Conservation (phyloP, 2,113 vertebrate genomes). For the Micromys minutus region DNA sequence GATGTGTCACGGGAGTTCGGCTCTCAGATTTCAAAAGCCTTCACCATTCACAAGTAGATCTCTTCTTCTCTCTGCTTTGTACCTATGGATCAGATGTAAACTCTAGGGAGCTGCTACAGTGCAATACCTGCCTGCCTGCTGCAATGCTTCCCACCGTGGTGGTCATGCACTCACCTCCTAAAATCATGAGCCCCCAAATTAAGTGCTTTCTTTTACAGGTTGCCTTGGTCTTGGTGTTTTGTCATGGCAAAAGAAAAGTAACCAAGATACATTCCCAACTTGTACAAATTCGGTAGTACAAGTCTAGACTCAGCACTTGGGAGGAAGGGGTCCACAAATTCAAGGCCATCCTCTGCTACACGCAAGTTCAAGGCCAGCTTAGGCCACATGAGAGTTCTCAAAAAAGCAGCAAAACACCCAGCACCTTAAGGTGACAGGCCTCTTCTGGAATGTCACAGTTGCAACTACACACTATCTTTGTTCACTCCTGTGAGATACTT, state of each 20-base stretch:
- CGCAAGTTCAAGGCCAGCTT: not conserved
- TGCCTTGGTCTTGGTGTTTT: not conserved
- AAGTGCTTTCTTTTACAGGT: not conserved
- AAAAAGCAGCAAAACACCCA: not conserved
- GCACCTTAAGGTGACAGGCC: too few relatives aligned
- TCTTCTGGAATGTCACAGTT: not conserved
- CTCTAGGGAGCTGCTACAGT: too few relatives aligned
- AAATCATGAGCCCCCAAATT: not conserved
- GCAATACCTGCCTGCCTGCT: not conserved
- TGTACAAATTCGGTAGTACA: not conserved
- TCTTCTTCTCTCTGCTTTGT: not conserved
- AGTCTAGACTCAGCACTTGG: not conserved
- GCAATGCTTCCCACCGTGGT: not conserved
- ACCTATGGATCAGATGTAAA: not conserved
- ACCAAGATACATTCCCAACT: not conserved
- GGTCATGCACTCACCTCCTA: not conserved
- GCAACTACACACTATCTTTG: too few relatives aligned
- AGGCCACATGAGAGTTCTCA: not conserved
- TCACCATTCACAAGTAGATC: not conserved
- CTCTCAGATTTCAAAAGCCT: not conserved
- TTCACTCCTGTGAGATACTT: not conserved
- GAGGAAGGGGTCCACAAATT: not conserved
- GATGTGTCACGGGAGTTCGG: not conserved
- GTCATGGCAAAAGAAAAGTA: not conserved
- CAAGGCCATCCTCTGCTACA: not conserved